These are phyloP conservation scores for Coptodon rendalli DNA, from an alignment of 2,113 vertebrate species.

Conservation along the genomic window DNA sequence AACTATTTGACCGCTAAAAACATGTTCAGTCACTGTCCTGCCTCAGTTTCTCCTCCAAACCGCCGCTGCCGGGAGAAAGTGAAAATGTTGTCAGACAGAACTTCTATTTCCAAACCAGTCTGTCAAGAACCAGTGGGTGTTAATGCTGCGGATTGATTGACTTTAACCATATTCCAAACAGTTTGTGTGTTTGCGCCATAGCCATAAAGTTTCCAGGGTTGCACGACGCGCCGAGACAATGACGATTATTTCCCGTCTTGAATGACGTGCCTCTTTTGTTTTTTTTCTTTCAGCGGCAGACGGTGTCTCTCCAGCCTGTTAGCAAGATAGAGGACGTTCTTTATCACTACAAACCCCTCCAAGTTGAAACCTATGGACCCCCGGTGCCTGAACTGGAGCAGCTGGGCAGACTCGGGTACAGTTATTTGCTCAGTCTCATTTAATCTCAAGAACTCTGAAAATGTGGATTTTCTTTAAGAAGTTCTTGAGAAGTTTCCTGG, in stretches of 20 bases:
- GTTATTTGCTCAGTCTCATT: background rate
- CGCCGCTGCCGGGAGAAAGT: background rate
- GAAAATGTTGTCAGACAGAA: slow-evolving; percentile 17
- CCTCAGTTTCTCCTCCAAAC: background rate
- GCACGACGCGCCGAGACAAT: background rate
- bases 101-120: slow-evolving; percentile 41
- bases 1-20: background rate
- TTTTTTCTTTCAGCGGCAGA: slow-evolving; percentile 76
- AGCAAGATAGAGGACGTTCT: slow-evolving; percentile 81
- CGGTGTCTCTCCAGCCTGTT: slow-evolving; percentile 83
- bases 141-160: slow-evolving; percentile 27
- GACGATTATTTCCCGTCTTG: background rate
- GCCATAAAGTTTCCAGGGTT: background rate
- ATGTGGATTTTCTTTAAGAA: background rate
- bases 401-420: slow-evolving; percentile 84
- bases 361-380: slow-evolving; percentile 83
- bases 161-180: background rate
- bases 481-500: background rate
- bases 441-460: background rate
- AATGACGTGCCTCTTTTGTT: background rate
- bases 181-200: background rate
- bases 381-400: slow-evolving; percentile 82
- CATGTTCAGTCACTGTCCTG: slow-evolving; percentile 4
- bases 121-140: slow-evolving; percentile 5
- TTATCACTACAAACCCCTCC: slow-evolving; percentile 83